phyloP scores from a whole-genome alignment of 2,797 vertebrate species.

The Oophaga sylvatica region DNA sequence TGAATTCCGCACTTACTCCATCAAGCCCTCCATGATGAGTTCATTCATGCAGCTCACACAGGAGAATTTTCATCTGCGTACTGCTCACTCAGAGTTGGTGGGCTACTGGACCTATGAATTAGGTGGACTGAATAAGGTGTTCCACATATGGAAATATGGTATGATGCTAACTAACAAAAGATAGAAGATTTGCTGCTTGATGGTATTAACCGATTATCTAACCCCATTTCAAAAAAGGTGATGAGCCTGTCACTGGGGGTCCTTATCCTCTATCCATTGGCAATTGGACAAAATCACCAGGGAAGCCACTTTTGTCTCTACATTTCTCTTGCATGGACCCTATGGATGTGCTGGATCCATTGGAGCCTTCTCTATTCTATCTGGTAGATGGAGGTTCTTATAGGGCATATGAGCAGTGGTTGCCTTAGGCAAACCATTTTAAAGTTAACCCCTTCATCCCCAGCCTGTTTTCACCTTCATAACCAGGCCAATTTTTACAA shows the following conservation, averaged over 20 bases:
- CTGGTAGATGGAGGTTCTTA: not conserved
- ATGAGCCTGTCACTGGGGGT: too few relatives aligned
- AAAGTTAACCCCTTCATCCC: too few relatives aligned
- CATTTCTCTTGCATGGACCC: not conserved
- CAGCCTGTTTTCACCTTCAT: too few relatives aligned
- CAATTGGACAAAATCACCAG: too few relatives aligned
- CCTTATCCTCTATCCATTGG: too few relatives aligned
- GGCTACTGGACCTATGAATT: conserved; percentile 89
- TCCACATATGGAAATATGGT: conserved; percentile 97
- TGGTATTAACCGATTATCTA: too few relatives aligned
- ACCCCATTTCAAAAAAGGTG: too few relatives aligned
- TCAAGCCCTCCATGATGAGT: conserved; percentile 82
- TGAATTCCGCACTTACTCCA: conserved; percentile 85
- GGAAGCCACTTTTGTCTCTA: not conserved
- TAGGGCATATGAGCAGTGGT: not conserved
- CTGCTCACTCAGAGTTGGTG: conserved; percentile 83
- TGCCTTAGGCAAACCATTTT: too few relatives aligned
- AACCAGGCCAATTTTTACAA: too few relatives aligned
- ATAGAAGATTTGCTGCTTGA: not conserved
- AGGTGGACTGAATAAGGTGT: conserved; percentile 84
- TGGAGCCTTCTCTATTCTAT: not conserved
- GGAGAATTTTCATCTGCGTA: conserved; percentile 82
- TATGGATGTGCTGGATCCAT: not conserved
- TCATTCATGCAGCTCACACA: conserved; percentile 81
- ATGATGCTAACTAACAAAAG: conserved; percentile 60